Base-by-base conservation (phyloP, 2,888 invertebrate genomes). In the Perizoma flavofasciatum region DNA sequence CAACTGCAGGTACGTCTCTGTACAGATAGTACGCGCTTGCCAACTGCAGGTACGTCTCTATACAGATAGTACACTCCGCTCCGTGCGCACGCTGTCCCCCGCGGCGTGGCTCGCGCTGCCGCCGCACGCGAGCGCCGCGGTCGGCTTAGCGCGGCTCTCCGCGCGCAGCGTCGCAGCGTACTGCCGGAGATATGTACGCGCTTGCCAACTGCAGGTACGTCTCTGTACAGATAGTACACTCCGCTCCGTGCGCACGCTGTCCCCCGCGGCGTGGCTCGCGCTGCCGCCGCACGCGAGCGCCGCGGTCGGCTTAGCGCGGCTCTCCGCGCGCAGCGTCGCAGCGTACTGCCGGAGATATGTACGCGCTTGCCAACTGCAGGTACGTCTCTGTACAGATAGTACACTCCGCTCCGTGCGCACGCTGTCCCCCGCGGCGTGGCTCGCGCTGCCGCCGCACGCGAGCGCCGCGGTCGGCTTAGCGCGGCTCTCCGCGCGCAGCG, bases 251-350 rank as follows among this genome's bases (percentile, higher is more conserved):
- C 92, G 96, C 65, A 97, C 98, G 5, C 93, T 98, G 59, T 97
- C 97, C 47, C 93, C 97, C 7, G 95, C 94, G 48, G 94, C 94
- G 49, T 97, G 97, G 97, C 97, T 97, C 94, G 94, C 96, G 37
- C 88, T 97, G 49, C 90, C 96, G 3, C 89, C 89, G 61, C 85
- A 83, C 77, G 33, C 71, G 73, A 44, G 49, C 40, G 32, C 58
- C 40, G 22, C 61, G 10, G 7, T 33, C 50, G 8, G 72, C 71
- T 73, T 60, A 78, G 92, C 89, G 34, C 90, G 97, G 44, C 95
- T 95, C 9, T 92, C 94, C 10, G 95, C 96, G 6, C 92, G 94
- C 32, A 94, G 94, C 5, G 95, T 97, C 0, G 96, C 96, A 5
- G 92, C 93, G 59, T 97, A 97, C 85, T 97, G 96, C 84, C 85